Base-by-base conservation (phyloP, 2,888 invertebrate species). In the Drosophila cracens region DNA sequence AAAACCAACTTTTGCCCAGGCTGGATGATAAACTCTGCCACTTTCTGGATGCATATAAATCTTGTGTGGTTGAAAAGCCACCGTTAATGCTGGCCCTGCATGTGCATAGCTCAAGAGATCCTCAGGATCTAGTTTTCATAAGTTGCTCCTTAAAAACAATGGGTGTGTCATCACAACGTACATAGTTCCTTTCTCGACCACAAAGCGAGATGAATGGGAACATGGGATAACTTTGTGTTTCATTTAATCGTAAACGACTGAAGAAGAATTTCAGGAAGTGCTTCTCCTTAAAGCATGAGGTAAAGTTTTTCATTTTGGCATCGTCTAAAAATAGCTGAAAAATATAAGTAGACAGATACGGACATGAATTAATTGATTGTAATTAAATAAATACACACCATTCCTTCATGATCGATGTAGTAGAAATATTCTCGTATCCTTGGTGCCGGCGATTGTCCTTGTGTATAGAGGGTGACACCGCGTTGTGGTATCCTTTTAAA, bases 391-490 rank as follows among this genome's bases (percentile, higher is more conserved):
- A 10, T 75, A 90, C 94, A 93, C 95, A 98, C 98, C 98, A 98
- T 98, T 93, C 99, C 99, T 94, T 99, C 97, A 93, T 99, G 99
- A 94, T 99, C 99, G 80, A 99, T 97, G 91, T 95, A 99, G 93
- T 99, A 99, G 94, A 99, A 99, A 94, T 99, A 99, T 95, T 99
- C 99, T 79, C 99, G 94, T 56, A 97, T 94, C 93, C 95, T 95
- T 53, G 96, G 95, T 90, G 96, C 95, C 16, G 96, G 96, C 83
- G 96, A 95, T 93, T 98, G 97, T 0, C 97, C 97, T 94, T 98
- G 97, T 52, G 95, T 92, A 92, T 97, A 97, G 48, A 75, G 5
- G 0, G 38, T 43, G 4, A 68, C 29, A 60, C 49, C 49, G 0
- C 87, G 87, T 5, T 36, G 13, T 29, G 31, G 13, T 33, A 68